These are phyloP conservation scores for Plebejus melissa DNA, from an alignment of 2,888 invertebrate species.

Conservation along the genomic window DNA sequence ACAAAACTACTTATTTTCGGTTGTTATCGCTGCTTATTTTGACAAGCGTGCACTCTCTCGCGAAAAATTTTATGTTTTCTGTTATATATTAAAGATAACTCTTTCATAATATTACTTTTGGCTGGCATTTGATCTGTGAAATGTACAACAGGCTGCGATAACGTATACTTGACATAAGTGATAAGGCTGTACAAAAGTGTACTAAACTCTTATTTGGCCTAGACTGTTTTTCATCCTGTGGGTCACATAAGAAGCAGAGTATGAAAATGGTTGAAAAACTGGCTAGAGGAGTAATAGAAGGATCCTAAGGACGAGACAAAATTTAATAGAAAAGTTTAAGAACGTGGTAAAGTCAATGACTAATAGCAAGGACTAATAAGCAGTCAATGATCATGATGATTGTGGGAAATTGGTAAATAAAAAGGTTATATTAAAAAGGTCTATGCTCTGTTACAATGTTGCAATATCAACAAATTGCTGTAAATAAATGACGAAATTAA, in stretches of 20 bases:
- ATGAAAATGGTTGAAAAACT: no score
- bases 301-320: no score
- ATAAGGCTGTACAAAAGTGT: no score
- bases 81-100: neutral
- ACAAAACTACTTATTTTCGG: constrained; percentile 20
- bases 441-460: neutral
- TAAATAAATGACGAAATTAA: constrained; percentile 17
- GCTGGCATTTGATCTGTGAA: neutral
- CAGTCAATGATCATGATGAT: neutral
- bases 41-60: neutral
- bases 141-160: no score
- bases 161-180: no score
- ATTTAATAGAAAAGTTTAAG: no score
- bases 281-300: no score
- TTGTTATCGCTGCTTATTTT: constrained; percentile 15
- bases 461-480: constrained; percentile 6
- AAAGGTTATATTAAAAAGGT: neutral
- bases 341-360: no score
- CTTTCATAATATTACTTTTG: neutral
- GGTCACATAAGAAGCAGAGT: no score
- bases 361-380: no score
- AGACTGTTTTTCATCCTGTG: no score
- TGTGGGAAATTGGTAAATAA: constrained; percentile 4
- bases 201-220: no score
- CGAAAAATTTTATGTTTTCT: constrained; percentile 14